These are phyloP conservation scores for Drosophila pseudotalamancana DNA, from an alignment of 2,888 invertebrate genomes.

Conservation along the genomic window DNA sequence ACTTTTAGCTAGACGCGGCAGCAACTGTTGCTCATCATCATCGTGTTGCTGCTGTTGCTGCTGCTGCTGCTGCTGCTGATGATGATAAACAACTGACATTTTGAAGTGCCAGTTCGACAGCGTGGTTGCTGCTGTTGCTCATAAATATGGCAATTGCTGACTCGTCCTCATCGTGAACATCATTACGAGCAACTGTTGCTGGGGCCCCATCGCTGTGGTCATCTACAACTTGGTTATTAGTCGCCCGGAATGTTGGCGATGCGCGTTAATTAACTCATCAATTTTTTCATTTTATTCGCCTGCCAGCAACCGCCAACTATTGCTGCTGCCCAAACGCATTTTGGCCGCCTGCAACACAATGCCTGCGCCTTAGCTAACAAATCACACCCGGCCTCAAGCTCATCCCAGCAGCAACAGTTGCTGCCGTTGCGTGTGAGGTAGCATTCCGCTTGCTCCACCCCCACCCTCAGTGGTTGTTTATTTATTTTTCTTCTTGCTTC, in stretches of 20 bases:
- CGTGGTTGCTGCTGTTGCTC: conserved; percentile 43
- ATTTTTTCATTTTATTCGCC: conserved; percentile 55
- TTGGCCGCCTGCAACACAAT: conserved; percentile 35
- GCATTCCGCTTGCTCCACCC: conserved; percentile 40
- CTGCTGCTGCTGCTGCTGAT: conserved; percentile 19
- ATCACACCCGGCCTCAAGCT: conserved; percentile 4
- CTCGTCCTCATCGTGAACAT: conserved; percentile 17
- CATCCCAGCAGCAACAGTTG: neutral
- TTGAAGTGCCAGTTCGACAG: conserved; percentile 78
- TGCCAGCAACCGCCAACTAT: conserved; percentile 9
- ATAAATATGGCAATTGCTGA: conserved; percentile 54
- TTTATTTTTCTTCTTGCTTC: no score
- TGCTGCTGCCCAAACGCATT: conserved; percentile 35
- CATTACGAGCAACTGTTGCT: conserved; percentile 10
- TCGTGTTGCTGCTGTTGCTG: conserved; percentile 16
- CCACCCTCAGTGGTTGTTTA: neutral
- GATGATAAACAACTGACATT: conserved; percentile 76
- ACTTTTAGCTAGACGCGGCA: conserved; percentile 45
- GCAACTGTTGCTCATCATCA: conserved; percentile 43
- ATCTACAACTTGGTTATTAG: conserved; percentile 79
- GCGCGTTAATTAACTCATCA: conserved; percentile 80
- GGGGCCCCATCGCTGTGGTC: conserved; percentile 45
- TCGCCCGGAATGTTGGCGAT: conserved; percentile 78
- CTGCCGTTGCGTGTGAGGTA: conserved; percentile 66
- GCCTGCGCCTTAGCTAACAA: conserved; percentile 14